Base-by-base conservation (phyloP, 1,140 invertebrate species). In the Dreissena polymorpha region DNA sequence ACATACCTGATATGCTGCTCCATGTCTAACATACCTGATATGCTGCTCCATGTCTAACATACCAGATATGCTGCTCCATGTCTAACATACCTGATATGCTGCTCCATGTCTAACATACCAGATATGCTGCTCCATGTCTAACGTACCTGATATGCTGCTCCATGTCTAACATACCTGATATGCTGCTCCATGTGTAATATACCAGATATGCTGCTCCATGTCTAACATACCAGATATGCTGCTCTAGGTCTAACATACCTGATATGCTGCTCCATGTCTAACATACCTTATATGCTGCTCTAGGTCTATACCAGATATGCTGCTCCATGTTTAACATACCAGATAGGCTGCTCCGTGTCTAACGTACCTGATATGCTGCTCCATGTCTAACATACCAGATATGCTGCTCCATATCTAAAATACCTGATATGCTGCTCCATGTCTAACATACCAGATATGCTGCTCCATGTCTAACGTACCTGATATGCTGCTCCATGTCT, bases 371-470 rank as follows among this genome's bases (percentile, higher is more conserved):
- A 55, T 12, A 18, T 18, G 53, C 18, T 55, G 18, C 12, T 55
- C 18, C 12, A 12, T 55, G 18, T 12, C 18, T 55, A 12, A 55
- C 53, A 12, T 55, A 55, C 53, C 53, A 12, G 0, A 79, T 79
- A 39, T 79, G 76, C 23, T 79, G 76, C 51, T 79, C 76, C 3
- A 79, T n/a, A n/a, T n/a, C n/a, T n/a, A n/a, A n/a, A n/a, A n/a
- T n/a, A n/a, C n/a, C n/a, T n/a, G n/a, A n/a, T n/a, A n/a, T n/a
- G n/a, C n/a, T n/a, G n/a, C n/a, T n/a, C n/a, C n/a, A n/a, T n/a
- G 57, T 10, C 57, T 23, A 60, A 60, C 16, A 12, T 23, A 18
- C 21, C 16, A 12, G 16, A 55, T 12, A 18, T 18, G 53, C 18
- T 55, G 18, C 12, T 55, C 18, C 12, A 12, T 55, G 18, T 12